phyloP scores from a whole-genome alignment of 2,113 vertebrate genomes.

The Rhadina sibilatrix region DNA sequence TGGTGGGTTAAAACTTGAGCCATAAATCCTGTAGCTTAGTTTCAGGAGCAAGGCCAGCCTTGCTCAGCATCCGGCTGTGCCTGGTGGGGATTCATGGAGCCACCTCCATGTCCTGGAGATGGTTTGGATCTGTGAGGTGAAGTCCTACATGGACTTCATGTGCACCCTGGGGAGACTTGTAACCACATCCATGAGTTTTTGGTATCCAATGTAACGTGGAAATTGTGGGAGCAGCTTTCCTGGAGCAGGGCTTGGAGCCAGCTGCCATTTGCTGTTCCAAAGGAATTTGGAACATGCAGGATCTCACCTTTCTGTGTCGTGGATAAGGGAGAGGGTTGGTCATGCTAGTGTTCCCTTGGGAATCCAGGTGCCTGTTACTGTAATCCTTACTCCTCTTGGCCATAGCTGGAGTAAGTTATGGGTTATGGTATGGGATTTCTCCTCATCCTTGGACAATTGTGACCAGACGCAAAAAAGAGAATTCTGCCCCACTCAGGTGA shows the following conservation, averaged over 20 bases:
- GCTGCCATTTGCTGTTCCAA: neutral
- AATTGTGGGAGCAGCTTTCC: neutral
- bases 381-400: neutral
- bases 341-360: neutral
- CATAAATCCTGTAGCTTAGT: neutral
- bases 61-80: neutral
- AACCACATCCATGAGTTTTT: rapidly evolving
- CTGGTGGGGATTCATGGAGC: neutral
- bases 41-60: neutral
- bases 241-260: neutral
- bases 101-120: neutral
- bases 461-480: neutral
- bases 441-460: neutral
- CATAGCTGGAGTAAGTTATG: rapidly evolving
- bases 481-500: neutral
- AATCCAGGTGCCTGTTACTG: neutral
- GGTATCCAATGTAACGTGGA: rapidly evolving
- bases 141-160: neutral
- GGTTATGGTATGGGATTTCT: neutral
- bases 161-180: neutral
- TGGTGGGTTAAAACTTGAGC: neutral
- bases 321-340: neutral
- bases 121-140: neutral
- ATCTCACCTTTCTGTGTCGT: rapidly evolving
- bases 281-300: neutral